Evolutionary conservation across 2,888 invertebrate genomes (phyloP).

Genomic region (Frankliniella intonsa): DNA sequence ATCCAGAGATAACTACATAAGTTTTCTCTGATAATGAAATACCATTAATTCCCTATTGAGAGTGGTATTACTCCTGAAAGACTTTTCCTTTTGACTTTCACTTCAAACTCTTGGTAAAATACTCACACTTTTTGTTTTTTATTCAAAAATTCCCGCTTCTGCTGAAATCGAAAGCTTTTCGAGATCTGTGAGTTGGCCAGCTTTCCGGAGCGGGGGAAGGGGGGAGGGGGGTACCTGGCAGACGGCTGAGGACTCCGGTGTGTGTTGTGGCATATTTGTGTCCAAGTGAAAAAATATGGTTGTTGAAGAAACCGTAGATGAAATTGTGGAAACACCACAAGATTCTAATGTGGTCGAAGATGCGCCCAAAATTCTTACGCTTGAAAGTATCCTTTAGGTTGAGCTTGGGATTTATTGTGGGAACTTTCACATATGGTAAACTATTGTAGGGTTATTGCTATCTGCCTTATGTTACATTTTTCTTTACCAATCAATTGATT

Average conservation of each 20-base stretch:
- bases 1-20: no score
- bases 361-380: neutral
- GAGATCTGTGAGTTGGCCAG: no score
- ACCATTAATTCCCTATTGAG: no score
- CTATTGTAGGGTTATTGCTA: neutral
- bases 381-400: conserved; percentile 28
- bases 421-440: neutral
- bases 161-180: no score
- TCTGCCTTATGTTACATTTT: neutral
- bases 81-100: no score
- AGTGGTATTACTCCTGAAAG: no score
- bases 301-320: conserved; percentile 17
- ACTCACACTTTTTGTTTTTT: no score
- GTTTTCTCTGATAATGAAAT: no score
- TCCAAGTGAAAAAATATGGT: conserved; percentile 9
- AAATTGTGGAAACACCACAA: neutral
- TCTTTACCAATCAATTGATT: neutral
- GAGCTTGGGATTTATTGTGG: neutral
- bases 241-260: neutral
- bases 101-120: no score
- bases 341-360: conserved; percentile 4
- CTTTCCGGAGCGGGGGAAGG: no score
- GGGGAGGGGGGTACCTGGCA: no score
- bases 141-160: no score
- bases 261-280: neutral